Evolutionary conservation across 1,140 invertebrate genomes (phyloP), one percentile per base, ranked within the genome.

Genomic region (Heliconius eleuchia): DNA sequence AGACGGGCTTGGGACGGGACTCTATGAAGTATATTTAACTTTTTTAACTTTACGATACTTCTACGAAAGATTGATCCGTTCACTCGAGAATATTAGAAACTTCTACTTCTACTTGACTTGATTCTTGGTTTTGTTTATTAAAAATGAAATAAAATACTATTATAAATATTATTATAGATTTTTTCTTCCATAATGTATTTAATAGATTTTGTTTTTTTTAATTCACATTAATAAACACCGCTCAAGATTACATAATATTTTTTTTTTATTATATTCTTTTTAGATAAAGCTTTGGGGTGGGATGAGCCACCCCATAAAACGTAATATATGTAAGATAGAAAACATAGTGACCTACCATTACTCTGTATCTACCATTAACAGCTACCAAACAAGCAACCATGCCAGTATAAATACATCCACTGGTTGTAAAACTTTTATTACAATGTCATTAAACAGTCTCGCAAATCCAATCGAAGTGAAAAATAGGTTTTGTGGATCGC

Each of bases 401-500:
- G 4, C 5, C 71, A 39, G 0, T 39, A 71, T 39, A 18, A 71
- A 34, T 4, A 71, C 1, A 71, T 71, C 37, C 71, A 8, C 3
- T 4, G 11, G 70, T 71, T 71, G 11, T 37, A 39, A 37, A 71
- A 71, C 30, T 71, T 71, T 71, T 39, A 71, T 71, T 37, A 71
- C 71, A 71, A 37, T 71, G 57, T 27, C 70, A 71, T 71, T 71
- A 71, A 71, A 66, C 11, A 66, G 23, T 66, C 19, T 37, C 37
- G 18, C 30, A 71, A 71, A 71, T 71, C 34, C 71, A 80, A 80
- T 76, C 50, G 79, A 50, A 76, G 80, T 83, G 83, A 88, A 84
- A 83, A 86, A 84, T 86, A 83, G 78, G 80, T 80, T 80, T 83
- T 84, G 78, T 76, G 79, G 74, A 78, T 82, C 52, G 81, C 86